Base-by-base conservation (phyloP, 2,797 vertebrate species). In the Ctenopoma multispine region DNA sequence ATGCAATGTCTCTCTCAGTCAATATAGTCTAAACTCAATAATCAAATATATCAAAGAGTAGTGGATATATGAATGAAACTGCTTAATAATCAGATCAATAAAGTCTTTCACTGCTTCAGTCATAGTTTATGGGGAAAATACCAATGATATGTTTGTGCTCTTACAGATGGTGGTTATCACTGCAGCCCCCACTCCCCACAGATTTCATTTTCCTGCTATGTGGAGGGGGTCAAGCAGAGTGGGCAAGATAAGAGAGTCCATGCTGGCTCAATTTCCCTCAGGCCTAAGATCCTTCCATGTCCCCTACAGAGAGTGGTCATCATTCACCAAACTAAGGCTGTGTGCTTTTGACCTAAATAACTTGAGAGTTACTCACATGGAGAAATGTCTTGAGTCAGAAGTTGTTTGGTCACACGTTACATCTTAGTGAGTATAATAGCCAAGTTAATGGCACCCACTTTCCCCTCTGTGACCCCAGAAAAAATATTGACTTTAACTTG, bases 181-280 rank as follows among this genome's bases (percentile, higher is more conserved):
- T 62, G 65, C 47, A 65, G 82, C 63, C 67, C 75, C 66, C 40
- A 47, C 70, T 82, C 82, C 91, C 89, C 78, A 82, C 84, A 81
- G 84, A 83, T 90, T 92, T 92, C 83, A 94, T 93, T 94, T 93
- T 90, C 87, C 90, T 77, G 83, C 87, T 83, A 70, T 88, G 78
- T 84, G 82, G 76, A 91, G 88, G 88, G 86, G 91, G 90, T 93
- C 87, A 91, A 88, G 84, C 86, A 64, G 88, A 90, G 88, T 77
- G 87, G 84, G 76, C 64, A 62, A 93, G 93, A 95, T 93, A 94
- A 93, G 90, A 65, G 89, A 83, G 83, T 73, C 80, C 93, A 92
- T 92, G 92, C 94, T 94, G 92, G 83, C 91, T 92, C 90, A 93
- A 94, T 94, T 93, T 93, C 88, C 89, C 81, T 83, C 70, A 80